phyloP scores from a whole-genome alignment of 2,888 invertebrate genomes.

The Microplitis deprimator region DNA sequence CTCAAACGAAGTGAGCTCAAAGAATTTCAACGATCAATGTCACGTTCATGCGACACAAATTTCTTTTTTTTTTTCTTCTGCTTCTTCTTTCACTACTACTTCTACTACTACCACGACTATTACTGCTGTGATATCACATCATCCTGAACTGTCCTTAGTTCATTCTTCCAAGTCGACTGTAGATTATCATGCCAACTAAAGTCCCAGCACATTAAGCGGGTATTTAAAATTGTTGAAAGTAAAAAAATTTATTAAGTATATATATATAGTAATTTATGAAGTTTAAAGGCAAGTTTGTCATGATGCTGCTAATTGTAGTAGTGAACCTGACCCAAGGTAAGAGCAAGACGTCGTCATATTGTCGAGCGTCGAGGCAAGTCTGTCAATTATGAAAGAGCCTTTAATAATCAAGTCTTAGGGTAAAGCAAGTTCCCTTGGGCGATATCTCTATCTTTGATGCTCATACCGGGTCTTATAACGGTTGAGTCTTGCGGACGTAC shows the following conservation, averaged over 20 bases:
- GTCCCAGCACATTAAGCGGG: constrained; percentile 10
- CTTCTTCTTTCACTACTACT: constrained; percentile 3
- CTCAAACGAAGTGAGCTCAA: constrained; percentile 26
- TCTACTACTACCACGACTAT: constrained; percentile 3
- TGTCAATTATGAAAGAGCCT: constrained; percentile 67
- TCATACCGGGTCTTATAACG: constrained; percentile 61
- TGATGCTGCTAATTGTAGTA: constrained; percentile 51
- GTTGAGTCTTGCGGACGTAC: constrained; percentile 45
- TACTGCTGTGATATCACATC: constrained; percentile 9
- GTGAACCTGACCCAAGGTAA: constrained; percentile 43
- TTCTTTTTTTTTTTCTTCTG: constrained; percentile 12
- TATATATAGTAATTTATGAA: constrained; percentile 20
- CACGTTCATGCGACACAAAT: constrained; percentile 18
- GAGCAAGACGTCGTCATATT: constrained; percentile 34
- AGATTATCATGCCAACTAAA: background rate
- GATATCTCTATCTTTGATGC: constrained; percentile 68
- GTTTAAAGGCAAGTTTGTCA: constrained; percentile 46
- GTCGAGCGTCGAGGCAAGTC: constrained; percentile 54
- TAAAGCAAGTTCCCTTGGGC: constrained; percentile 63
- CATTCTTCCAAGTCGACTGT: background rate
- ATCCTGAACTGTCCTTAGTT: constrained; percentile 18
- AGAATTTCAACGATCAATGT: constrained; percentile 26
- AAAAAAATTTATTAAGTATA: background rate
- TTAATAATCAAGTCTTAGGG: constrained; percentile 59
- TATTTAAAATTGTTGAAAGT: constrained; percentile 1